Evolutionary conservation across 2,888 invertebrate genomes (phyloP), one percentile per base, ranked within the genome.

Genomic region (Cylindroiulus punctatus): DNA sequence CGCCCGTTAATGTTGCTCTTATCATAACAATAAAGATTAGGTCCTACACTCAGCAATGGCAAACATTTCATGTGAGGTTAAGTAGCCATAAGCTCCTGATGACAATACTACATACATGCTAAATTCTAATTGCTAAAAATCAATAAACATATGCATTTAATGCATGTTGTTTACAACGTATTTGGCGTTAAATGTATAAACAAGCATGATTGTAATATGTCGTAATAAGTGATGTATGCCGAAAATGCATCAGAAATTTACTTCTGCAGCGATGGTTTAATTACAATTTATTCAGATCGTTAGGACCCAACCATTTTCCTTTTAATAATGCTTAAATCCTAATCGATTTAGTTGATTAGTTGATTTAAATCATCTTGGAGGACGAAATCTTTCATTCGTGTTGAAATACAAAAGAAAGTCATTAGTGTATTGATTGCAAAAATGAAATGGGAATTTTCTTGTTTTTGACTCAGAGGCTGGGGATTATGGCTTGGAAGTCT

Each of bases 351-450:
- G 19, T 57, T 57, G 19, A 57, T 57, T 57, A 57, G 19, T 57
- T 7, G 2, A 2, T n/a, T n/a, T n/a, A n/a, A 52, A n/a, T 14
- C 19, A n/a, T n/a, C n/a, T 57, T 47, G 8, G 12, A 47, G 3
- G 47, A 12, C 12, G 12, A 47, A 47, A 47, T 47, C 47, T 7
- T n/a, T 57, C 57, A 57, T 19, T 57, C 57, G 57, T 57, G 19
- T 57, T 57, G 7, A 2, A 57, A 57, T n/a, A 57, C n/a, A 57
- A 19, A 19, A 19, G 57, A n/a, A 57, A 5, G 57, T n/a, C 57
- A 57, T 57, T 57, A 57, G 57, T 57, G 57, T n/a, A 57, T 19
- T 57, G 57, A 57, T 57, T 57, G n/a, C n/a, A 57, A n/a, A 57
- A 57, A 57, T 57, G n/a, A 57, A 57, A 57, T 57, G 14, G 57